Base-by-base conservation (phyloP, 2,888 invertebrate genomes). In the Andrena haemorrhoa region DNA sequence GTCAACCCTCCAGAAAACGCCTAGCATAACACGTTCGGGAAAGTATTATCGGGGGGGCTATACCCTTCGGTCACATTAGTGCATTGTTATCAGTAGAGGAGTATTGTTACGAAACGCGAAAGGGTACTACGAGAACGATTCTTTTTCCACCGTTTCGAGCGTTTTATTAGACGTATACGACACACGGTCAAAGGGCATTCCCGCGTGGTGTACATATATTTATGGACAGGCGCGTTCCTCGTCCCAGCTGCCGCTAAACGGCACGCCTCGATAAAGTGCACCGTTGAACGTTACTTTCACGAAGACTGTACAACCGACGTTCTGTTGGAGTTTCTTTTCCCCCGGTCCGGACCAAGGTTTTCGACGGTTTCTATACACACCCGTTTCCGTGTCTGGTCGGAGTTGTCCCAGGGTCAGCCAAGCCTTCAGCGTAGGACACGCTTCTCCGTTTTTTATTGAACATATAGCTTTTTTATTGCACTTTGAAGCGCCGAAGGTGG, bases 401-500 rank as follows among this genome's bases (percentile, higher is more conserved):
- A 65, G 49, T 77, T 63, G 53, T 65, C 70, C 66, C 72, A 82
- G 77, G 69, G 76, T 76, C 70, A 66, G 65, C n/a, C 70, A 4
- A 68, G 73, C 76, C 60, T 70, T 69, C 68, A 61, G 81, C 60
- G 61, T 70, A 61, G 65, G 51, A 53, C 68, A 49, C 68, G 66
- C 58, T 58, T 79, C 71, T 79, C 82, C 61, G 72, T 69, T 75
- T 85, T 85, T 83, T 83, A 68, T 79, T 35, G 41, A 58, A 79
- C 26, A 26, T 41, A 12, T 72, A 73, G 66, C 83, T 61, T 83
- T 85, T 88, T 86, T 77, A 82, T 86, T 72, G 85, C 82, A 86
- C 77, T 84, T 84, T 80, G 75, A 86, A 84, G 69, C 84, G 85
- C 83, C 87, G 84, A 89, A 86, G 83, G 76, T 82, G 61, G 53